Base-by-base conservation (phyloP, 1,140 invertebrate genomes). In the Neodiprion fabricii region DNA sequence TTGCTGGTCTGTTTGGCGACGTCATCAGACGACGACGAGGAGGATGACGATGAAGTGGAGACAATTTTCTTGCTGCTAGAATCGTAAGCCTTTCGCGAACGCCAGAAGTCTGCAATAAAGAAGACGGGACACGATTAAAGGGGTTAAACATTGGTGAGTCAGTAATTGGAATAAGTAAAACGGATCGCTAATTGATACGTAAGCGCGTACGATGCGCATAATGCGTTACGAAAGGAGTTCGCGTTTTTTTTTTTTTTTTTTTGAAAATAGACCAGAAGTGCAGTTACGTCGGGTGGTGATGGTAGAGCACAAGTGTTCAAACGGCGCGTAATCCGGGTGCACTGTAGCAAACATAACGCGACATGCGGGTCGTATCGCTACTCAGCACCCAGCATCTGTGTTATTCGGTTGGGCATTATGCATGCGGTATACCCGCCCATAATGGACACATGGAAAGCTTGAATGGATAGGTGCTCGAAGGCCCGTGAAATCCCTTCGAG, bases 71-170 rank as follows among this genome's bases (percentile, higher is more conserved):
- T 87, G 14, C 75, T 79, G 5, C 75, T 72, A 5, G 5, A 17
- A 61, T 88, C 86, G 73, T 79, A 78, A 7, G 78, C 72, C 74
- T 87, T 88, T 28, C 86, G 81, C 65, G 83, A 77, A 72, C 85
- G 82, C 86, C 85, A 87, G 48, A 83, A 87, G 79, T 88, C 86
- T 88, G 85, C 50, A 86, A 86, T 48, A 79, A 48, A 77, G 81
- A 76, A 76, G 74, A 74, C 28, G 28, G 28, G 28, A 70, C 2
- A 28, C 12, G 68, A n/a, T 70, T 28, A 70, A 17, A 17, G 28
- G 5, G 1, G 28, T 40, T 40, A 40, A 40, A 40, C 28, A 40
- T 40, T 40, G 28, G 28, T 40, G 28, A 40, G 28, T 40, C 28
- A 40, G 28, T 40, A 40, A 40, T 40, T 40, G 1, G 2, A 40